phyloP scores from a whole-genome alignment of 2,888 invertebrate species.

The Pristionchus maxplancki region DNA sequence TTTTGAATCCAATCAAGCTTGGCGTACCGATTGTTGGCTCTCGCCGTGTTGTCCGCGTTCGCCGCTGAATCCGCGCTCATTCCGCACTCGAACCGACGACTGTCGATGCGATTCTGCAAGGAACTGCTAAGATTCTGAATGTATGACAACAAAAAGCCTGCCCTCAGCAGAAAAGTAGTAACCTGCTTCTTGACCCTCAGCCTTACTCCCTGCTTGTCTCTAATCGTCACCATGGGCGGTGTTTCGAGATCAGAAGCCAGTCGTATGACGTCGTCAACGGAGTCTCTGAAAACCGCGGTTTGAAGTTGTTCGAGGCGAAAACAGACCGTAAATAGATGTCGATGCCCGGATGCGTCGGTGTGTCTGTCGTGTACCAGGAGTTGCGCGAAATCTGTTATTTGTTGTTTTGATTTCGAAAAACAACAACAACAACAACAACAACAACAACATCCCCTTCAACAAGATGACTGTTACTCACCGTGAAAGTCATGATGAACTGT shows the following conservation, averaged over 20 bases:
- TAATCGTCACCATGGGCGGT: conserved; percentile 57
- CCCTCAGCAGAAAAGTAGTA: too few relatives aligned
- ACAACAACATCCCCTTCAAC: neutral
- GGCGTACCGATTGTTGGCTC: conserved; percentile 55
- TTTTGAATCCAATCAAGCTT: neutral
- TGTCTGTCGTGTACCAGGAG: conserved; percentile 61
- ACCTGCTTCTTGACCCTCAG: conserved; percentile 64
- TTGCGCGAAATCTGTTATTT: conserved; percentile 61
- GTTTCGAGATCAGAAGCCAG: conserved; percentile 62
- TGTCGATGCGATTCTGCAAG: conserved; percentile 61
- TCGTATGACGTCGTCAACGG: conserved; percentile 55
- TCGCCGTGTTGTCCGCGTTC: conserved; percentile 57
- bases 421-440: neutral
- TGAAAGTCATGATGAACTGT: conserved; percentile 46
- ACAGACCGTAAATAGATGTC: conserved; percentile 58
- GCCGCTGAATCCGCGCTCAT: conserved; percentile 59
- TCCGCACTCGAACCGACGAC: conserved; percentile 64
- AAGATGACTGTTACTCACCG: neutral
- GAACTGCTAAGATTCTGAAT: neutral
- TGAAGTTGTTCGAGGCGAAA: neutral
- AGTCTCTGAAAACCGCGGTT: conserved; percentile 51
- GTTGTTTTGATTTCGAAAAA: neutral
- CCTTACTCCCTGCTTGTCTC: conserved; percentile 65
- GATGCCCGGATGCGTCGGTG: conserved; percentile 63
- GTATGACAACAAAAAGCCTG: too few relatives aligned